Conservation (phyloP, 1,140 invertebrate genomes). For the Bombyx mori region DNA sequence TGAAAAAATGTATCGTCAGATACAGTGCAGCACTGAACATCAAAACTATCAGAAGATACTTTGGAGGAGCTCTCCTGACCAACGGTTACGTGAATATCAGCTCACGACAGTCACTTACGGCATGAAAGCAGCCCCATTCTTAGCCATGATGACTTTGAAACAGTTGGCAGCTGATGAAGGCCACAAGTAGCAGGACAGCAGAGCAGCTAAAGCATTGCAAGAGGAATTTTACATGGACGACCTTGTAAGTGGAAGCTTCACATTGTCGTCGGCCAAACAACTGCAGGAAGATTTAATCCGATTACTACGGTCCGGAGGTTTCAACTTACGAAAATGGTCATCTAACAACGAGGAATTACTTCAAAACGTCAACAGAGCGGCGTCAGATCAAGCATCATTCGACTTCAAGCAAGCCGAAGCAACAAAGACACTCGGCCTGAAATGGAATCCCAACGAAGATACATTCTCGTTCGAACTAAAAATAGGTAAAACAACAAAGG, state of each 20-base stretch:
- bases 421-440: conserved; percentile 9
- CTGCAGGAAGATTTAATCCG: too few relatives aligned
- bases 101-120: conserved; percentile 14
- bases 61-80: conserved; percentile 7
- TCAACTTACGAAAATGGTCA: background rate
- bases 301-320: too few relatives aligned
- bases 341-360: conserved; percentile 13
- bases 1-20: conserved; percentile 32
- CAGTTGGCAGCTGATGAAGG: conserved; percentile 9
- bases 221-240: too few relatives aligned
- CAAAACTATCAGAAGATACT: conserved; percentile 10
- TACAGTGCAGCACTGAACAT: conserved; percentile 3
- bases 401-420: conserved; percentile 6
- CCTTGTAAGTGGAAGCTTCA: too few relatives aligned
- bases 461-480: conserved; percentile 7
- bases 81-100: conserved; percentile 5
- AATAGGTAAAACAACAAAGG: background rate
- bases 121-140: conserved; percentile 10
- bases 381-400: background rate
- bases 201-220: too few relatives aligned
- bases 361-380: conserved; percentile 2
- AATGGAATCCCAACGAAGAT: conserved; percentile 9
- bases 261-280: too few relatives aligned
- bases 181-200: too few relatives aligned
- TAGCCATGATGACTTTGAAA: conserved; percentile 10